Percentiles rank a stretch among this genome's conserved stretches.
phyloP scores from a whole-genome alignment of 1,140 invertebrate species.

The Heliconius hermathena region DNA sequence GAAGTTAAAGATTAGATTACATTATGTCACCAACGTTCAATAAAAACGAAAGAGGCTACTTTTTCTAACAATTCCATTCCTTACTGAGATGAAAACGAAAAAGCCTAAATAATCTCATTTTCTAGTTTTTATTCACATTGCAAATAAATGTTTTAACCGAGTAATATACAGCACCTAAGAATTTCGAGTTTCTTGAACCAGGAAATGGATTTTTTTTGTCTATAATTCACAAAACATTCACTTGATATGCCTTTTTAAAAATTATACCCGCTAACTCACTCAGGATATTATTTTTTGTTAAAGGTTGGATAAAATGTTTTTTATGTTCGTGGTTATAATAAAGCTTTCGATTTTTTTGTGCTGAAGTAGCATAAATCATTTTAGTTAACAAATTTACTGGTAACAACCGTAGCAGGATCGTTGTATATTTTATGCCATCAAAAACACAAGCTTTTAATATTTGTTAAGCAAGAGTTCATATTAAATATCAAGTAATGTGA shows the following conservation, averaged over 20 bases:
- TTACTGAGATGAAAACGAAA: not conserved
- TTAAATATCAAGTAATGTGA: no score
- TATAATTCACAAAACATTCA: not conserved
- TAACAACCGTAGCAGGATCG: not conserved
- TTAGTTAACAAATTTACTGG: not conserved
- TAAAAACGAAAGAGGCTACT: not conserved
- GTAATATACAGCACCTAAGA: not conserved
- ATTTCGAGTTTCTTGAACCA: not conserved
- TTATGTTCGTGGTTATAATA: no score
- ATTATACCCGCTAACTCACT: not conserved
- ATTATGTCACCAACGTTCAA: constrained; percentile 17
- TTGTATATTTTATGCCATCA: not conserved
- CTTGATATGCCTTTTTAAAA: not conserved
- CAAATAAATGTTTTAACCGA: not conserved
- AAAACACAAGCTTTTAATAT: no score
- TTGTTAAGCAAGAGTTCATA: no score
- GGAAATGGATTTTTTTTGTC: not conserved
- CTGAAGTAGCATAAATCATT: not conserved
- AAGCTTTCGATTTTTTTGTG: not conserved
- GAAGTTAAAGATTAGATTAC: constrained; percentile 1
- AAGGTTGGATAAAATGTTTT: not conserved
- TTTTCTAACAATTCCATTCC: not conserved
- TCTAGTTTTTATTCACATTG: not conserved
- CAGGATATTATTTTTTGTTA: not conserved
- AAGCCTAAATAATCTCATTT: not conserved